Evolutionary conservation across 2,888 invertebrate species (phyloP).

Genomic region (Drosophila austrosaltans): DNA sequence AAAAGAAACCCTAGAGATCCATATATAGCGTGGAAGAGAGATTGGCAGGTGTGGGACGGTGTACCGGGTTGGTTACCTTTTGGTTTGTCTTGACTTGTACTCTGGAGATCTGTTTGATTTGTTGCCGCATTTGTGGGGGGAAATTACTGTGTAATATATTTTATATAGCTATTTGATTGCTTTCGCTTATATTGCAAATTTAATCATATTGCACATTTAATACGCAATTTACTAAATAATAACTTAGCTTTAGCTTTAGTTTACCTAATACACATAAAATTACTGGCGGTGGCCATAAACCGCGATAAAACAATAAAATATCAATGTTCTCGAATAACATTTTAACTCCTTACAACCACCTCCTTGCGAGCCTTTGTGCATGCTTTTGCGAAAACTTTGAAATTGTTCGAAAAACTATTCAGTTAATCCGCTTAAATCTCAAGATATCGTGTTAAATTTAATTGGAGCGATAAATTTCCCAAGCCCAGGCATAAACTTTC

Average conservation of each 20-base stretch:
- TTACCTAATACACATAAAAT: conserved; percentile 30
- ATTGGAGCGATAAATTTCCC: conserved; percentile 75
- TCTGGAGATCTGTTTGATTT: conserved; percentile 67
- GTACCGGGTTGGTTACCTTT: conserved; percentile 37
- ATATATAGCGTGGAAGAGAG: background rate
- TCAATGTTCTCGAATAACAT: conserved; percentile 55
- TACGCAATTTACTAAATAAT: conserved; percentile 25
- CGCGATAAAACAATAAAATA: conserved; percentile 74
- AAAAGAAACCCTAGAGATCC: conserved; percentile 22
- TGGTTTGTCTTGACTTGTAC: conserved; percentile 49
- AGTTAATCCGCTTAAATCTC: conserved; percentile 75
- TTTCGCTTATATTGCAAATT: background rate
- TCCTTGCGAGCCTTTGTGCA: background rate
- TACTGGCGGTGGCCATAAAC: conserved; percentile 51
- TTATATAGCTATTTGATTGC: conserved; percentile 4
- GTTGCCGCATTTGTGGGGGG: conserved; percentile 59
- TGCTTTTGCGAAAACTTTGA: conserved; percentile 39
- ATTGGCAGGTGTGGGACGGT: background rate
- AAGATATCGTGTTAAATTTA: conserved; percentile 75
- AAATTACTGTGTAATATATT: conserved; percentile 54
- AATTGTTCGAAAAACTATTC: conserved; percentile 65
- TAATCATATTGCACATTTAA: background rate
- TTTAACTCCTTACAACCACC: background rate
- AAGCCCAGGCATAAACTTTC: conserved; percentile 67
- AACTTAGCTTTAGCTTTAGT: conserved; percentile 11